These are phyloP conservation scores for Bursaphelenchus okinawaensis DNA, from an alignment of 2,888 invertebrate genomes.

Conservation along the genomic window DNA sequence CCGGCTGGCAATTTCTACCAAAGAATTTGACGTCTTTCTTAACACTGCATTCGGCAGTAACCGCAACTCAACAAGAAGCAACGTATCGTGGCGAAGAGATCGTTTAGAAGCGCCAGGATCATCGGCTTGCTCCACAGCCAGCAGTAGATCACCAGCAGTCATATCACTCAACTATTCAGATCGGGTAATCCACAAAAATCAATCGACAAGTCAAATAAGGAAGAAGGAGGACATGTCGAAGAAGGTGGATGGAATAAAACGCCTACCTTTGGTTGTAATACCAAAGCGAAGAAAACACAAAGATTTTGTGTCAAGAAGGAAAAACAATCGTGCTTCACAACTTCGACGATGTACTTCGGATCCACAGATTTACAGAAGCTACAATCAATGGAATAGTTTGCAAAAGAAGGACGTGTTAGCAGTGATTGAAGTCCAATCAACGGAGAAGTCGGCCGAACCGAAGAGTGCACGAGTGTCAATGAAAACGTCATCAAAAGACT, in stretches of 20 bases:
- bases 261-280: constrained; percentile 53
- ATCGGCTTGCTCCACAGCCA: neutral
- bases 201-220: neutral
- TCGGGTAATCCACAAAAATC: neutral
- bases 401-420: neutral
- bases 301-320: constrained; percentile 50
- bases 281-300: constrained; percentile 54
- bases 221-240: constrained; percentile 17
- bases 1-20: neutral
- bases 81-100: neutral
- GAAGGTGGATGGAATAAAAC: constrained; percentile 32
- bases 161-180: neutral
- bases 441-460: neutral
- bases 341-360: constrained; percentile 49
- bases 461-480: neutral
- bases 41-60: neutral
- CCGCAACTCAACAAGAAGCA: neutral
- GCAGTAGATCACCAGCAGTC: neutral
- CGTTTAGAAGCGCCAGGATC: neutral
- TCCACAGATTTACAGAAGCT: constrained; percentile 50
- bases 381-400: constrained; percentile 43
- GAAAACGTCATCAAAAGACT: neutral
- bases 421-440: neutral
- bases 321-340: constrained; percentile 47
- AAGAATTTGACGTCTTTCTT: constrained; percentile 14